Evolutionary conservation across 2,113 vertebrate species (phyloP).

Genomic region (Phrynosoma platyrhinos): DNA sequence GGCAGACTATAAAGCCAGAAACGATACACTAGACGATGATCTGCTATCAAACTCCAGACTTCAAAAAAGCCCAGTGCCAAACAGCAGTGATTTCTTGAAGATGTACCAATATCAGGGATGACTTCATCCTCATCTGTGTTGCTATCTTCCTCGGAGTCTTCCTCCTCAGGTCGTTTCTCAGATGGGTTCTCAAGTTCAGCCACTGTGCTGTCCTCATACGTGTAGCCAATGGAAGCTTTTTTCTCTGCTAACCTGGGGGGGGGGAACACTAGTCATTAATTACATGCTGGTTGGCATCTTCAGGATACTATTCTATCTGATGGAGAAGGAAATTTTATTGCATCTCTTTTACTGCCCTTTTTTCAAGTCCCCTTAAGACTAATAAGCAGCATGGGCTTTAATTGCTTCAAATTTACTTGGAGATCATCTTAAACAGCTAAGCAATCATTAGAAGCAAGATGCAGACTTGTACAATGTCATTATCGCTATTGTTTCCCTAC

Average conservation of each 20-base stretch:
- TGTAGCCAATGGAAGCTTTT: conserved; percentile 94
- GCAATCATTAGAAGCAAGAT: too few species aligned
- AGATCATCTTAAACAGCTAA: too few species aligned
- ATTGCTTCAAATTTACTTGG: too few species aligned
- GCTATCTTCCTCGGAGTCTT: conserved; percentile 90
- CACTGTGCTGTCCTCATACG: conserved; percentile 94
- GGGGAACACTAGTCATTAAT: fast-evolving
- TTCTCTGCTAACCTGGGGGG: conserved; percentile 88
- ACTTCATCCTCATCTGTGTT: conserved; percentile 95
- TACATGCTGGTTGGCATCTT: too few species aligned
- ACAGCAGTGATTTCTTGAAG: conserved; percentile 5
- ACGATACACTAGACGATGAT: background rate
- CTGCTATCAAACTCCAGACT: too few species aligned
- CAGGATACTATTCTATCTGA: background rate
- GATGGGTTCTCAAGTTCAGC: conserved; percentile 81
- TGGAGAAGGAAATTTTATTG: background rate
- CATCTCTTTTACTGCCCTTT: background rate
- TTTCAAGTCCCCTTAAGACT: too few species aligned
- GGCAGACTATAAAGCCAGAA: background rate
- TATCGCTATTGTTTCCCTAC: too few species aligned
- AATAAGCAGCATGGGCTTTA: too few species aligned
- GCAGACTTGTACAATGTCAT: too few species aligned
- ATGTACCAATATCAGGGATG: conserved; percentile 94
- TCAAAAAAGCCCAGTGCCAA: background rate
- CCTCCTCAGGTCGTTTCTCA: conserved; percentile 87